Base-by-base conservation (phyloP, 1,140 invertebrate species). In the Gonatopus flavifemur region DNA sequence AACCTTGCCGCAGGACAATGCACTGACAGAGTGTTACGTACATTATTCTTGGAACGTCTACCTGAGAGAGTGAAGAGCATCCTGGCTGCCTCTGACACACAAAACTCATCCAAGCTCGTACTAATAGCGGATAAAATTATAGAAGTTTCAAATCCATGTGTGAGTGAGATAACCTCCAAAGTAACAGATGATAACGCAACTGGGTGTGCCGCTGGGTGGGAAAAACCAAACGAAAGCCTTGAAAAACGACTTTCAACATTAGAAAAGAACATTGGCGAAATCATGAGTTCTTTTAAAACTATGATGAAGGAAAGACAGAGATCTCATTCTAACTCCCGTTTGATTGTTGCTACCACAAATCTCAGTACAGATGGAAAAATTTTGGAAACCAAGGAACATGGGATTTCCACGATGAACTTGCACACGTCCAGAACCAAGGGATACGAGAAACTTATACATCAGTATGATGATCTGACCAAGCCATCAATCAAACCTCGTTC, bases 401-500 rank as follows among this genome's bases (percentile, higher is more conserved):
- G n/a, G n/a, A n/a, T n/a, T n/a, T n/a, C n/a, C n/a, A n/a, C n/a
- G n/a, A n/a, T n/a, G n/a, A n/a, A n/a, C n/a, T n/a, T n/a, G n/a
- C n/a, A n/a, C n/a, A n/a, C n/a, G n/a, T n/a, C n/a, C n/a, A n/a
- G n/a, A n/a, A n/a, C n/a, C n/a, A n/a, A n/a, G n/a, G n/a, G n/a
- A n/a, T n/a, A n/a, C n/a, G n/a, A n/a, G n/a, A n/a, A n/a, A 38
- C 32, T 22, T 32, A 24, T 22, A 15, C 36, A 21, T 25, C 9
- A 25, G 51, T 18, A 25, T 40, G 30, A 50, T 22, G n/a, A 32
- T 10, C 31, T 7, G 8, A 9, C 60, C 6, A 57, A 55, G 50
- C 52, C 60, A 9, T 18, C 39, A 24, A 30, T 1, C 28, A 12
- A 3, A 20, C 12, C 22, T 21, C 16, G 20, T n/a, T n/a, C n/a